phyloP scores from a whole-genome alignment of 2,797 vertebrate genomes.

The Oryzias sinensis region DNA sequence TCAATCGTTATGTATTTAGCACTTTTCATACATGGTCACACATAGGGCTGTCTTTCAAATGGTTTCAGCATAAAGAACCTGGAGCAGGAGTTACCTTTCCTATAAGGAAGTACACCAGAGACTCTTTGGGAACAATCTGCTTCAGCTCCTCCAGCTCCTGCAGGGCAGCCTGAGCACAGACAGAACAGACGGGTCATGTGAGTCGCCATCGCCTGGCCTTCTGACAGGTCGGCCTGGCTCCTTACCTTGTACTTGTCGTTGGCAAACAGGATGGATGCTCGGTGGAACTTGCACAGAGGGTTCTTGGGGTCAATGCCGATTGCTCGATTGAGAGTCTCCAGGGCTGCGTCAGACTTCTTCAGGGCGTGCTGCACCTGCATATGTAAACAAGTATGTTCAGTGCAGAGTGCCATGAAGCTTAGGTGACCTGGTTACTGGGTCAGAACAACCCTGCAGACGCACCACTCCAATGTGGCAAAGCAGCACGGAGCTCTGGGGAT shows the following conservation, averaged over 20 bases:
- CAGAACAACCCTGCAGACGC: conserved; percentile 9
- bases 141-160: conserved; percentile 98
- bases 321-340: conserved; percentile 95
- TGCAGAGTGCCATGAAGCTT: too few relatives aligned
- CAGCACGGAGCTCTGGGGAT: conserved; percentile 96
- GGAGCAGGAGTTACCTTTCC: conserved; percentile 85
- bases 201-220: background rate
- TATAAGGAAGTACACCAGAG: conserved; percentile 99
- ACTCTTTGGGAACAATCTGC: conserved; percentile 99
- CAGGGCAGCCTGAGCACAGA: conserved; percentile 84
- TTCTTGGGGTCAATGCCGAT: conserved; percentile 97
- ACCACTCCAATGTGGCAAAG: conserved; percentile 98
- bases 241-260: conserved; percentile 98
- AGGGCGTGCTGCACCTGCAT: conserved; percentile 92
- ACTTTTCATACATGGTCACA: too few relatives aligned
- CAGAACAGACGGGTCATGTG: background rate
- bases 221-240: background rate
- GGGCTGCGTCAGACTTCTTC: conserved; percentile 95
- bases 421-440: too few relatives aligned
- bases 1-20: too few relatives aligned
- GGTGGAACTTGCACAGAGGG: conserved; percentile 98
- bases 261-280: conserved; percentile 95
- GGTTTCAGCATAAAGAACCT: background rate
- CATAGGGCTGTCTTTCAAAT: background rate
- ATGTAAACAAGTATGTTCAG: background rate